Conservation (phyloP, 1,140 invertebrate genomes). For the Solenopsis invicta region DNA sequence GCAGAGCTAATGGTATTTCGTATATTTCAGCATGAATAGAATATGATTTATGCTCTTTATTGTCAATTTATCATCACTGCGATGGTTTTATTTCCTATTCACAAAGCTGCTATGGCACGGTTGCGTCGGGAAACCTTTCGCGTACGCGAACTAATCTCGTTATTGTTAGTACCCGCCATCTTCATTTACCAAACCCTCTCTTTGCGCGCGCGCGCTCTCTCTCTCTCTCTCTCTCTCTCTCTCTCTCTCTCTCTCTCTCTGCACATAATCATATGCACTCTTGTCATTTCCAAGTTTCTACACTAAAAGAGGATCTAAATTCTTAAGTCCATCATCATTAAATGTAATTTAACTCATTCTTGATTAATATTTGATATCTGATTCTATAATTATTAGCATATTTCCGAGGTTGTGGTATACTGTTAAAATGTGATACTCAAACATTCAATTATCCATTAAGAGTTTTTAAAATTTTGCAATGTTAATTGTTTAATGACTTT, state of each 20-base stretch:
- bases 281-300: slow-evolving; percentile 49
- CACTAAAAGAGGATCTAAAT: slow-evolving; percentile 5
- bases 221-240: slow-evolving; percentile 3
- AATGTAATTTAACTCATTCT: slow-evolving; percentile 13
- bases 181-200: slow-evolving; percentile 62
- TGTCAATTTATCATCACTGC: slow-evolving; percentile 63
- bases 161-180: slow-evolving; percentile 74
- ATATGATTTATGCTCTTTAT: slow-evolving; percentile 38
- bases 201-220: slow-evolving; percentile 27
- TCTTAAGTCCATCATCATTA: background rate
- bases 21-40: slow-evolving; percentile 20
- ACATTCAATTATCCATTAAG: background rate
- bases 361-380: slow-evolving; percentile 11
- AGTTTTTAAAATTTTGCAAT: background rate
- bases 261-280: slow-evolving; percentile 39
- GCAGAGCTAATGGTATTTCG: slow-evolving; percentile 32
- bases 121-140: slow-evolving; percentile 69
- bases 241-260: slow-evolving; percentile 2
- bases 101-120: slow-evolving; percentile 40
- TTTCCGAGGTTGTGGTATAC: background rate
- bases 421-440: background rate
- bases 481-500: background rate
- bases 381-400: background rate
- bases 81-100: slow-evolving; percentile 66
- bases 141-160: slow-evolving; percentile 75